Evolutionary conservation across 2,113 vertebrate genomes (phyloP), one percentile per base, ranked within the genome.

Genomic region (Calonectris borealis): DNA sequence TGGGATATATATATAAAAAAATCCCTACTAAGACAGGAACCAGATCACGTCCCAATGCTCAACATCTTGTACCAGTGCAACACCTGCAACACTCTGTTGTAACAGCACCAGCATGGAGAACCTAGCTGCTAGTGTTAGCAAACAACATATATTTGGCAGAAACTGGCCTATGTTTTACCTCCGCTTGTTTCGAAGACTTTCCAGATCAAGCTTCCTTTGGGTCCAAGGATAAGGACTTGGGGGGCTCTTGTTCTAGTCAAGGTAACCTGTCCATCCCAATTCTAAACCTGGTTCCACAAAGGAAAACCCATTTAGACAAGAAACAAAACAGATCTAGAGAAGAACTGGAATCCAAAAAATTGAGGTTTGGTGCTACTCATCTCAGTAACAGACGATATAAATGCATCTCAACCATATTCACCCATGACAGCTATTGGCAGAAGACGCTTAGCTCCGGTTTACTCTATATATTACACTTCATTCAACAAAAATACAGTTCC

Each of bases 71-170:
- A 44, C 10, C 40, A n/a, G 6, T 8, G 22, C 48, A 65, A 42
- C 22, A 36, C 27, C 27, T 4, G 2, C 52, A 27, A 36, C 21
- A 17, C 57, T 10, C 20, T 3, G 49, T 9, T 24, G 26, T 16
- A 51, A 72, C 32, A 38, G 34, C 29, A 60, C 13, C 22, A 20
- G 42, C 38, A 29, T 16, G 19, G 34, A 60, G 44, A 65, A 38
- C 10, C 13, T 25, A 9, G 49, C 13, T 7, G 11, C 44, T 25
- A 6, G 10, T 11, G 16, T 58, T 40, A 34, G 80, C 8, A 20
- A 64, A 31, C 1, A 1, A 60, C 13, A 11, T 0, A 3, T 1
- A 54, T 32, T 24, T 42, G 29, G 29, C 29, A 55, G 18, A 76
- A 62, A 62, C 8, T 7, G 17, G 12, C 21, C 38, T 20, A 5